Base-by-base conservation (phyloP, 2,888 invertebrate genomes). In the Brachyptera risi region DNA sequence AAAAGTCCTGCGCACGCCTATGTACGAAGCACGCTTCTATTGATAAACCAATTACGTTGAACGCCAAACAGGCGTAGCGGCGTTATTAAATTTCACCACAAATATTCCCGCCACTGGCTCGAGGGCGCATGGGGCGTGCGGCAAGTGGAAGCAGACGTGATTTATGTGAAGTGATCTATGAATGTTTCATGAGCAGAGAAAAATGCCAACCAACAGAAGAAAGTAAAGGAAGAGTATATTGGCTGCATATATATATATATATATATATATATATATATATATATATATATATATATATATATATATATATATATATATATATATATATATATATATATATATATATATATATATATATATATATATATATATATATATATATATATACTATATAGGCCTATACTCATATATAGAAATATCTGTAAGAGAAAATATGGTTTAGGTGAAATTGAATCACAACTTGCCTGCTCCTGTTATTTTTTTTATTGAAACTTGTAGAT, bases 81-180 rank as follows among this genome's bases (percentile, higher is more conserved):
- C 54, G 54, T 54, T 54, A 54, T 54, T 54, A 54, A 54, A 54
- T 54, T 37, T 47, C 23, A n/a, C 37, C n/a, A 15, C 19, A 37
- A 37, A 37, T 35, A 35, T 37, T 35, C 54, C 35, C n/a, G 35
- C 54, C 19, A 19, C 17, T 17, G 26, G 26, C 23, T 26, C n/a
- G 50, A 11, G 26, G 54, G 21, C 35, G 47, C 40, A 4, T 11
- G 40, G 15, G 15, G 40, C 40, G 40, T 24, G 21, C 23, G 24
- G 9, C 47, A 24, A 7, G 15, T 31, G 50, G 42, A 42, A 42
- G 27, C 11, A 19, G 63, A 54, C 61, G 63, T 63, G 63, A 63
- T 63, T 61, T 58, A 58, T 60, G 61, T 27, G 56, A 59, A 61
- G 37, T 58, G 50, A 49, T 47, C 56, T 60, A 63, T 63, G 63